A percentile compares a stretch with the other conserved stretches of the same genome.
phyloP scores from a whole-genome alignment of 2,888 invertebrate species.

The Agriopis leucophaearia region DNA sequence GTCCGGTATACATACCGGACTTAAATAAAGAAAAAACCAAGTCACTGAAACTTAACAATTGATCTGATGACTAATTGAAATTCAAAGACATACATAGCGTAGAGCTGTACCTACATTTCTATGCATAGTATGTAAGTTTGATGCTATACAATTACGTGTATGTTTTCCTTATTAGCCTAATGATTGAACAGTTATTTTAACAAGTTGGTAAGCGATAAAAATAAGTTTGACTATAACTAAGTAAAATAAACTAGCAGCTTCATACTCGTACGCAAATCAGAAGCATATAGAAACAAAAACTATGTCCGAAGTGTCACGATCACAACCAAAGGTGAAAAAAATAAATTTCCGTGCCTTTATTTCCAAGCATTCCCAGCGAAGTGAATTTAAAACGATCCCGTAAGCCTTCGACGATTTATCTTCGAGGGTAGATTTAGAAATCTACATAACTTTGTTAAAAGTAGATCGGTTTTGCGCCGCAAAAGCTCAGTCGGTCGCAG shows the following conservation, averaged over 20 bases:
- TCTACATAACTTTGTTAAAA: conserved; percentile 60
- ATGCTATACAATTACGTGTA: conserved; percentile 4
- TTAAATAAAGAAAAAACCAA: no score
- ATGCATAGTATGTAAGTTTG: no score
- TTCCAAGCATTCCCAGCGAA: conserved; percentile 20
- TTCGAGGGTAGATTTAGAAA: conserved; percentile 55
- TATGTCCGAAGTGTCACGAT: neutral
- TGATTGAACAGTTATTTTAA: conserved; percentile 38
- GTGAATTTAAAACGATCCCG: conserved; percentile 38
- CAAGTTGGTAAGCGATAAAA: conserved; percentile 10
- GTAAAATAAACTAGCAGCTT: no score
- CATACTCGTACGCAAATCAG: neutral
- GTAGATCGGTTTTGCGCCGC: conserved; percentile 28
- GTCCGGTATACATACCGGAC: no score
- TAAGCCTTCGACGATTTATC: conserved; percentile 49
- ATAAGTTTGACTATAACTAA: neutral
- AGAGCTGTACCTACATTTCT: no score
- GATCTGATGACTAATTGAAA: no score
- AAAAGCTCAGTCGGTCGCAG: conserved; percentile 26
- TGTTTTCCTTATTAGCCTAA: conserved; percentile 10
- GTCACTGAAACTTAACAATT: no score
- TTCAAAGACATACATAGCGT: no score
- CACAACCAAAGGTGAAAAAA: neutral
- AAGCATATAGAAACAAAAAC: no score
- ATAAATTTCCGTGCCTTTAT: conserved; percentile 17